A percentile compares a stretch with the other conserved stretches of the same genome.
Conservation (phyloP, 2,797 vertebrate species). For the Dicrostonyx torquatus region DNA sequence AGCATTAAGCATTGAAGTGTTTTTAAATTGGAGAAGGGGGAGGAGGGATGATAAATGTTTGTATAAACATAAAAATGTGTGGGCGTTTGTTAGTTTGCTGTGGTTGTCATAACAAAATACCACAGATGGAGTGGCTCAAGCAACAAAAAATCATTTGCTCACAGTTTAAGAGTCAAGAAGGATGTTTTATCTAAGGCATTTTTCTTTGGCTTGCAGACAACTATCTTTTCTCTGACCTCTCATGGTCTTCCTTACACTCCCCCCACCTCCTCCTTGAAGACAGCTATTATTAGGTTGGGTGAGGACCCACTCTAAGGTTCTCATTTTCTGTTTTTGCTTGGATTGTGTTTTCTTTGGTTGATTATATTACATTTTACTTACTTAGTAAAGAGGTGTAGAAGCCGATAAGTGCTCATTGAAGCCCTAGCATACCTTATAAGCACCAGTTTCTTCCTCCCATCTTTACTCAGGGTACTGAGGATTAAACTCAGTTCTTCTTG, state of each 20-base stretch:
- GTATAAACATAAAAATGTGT: neutral
- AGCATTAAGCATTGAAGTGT: neutral
- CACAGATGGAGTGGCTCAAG: slow-evolving; percentile 5
- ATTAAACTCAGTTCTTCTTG: neutral
- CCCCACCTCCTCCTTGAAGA: neutral
- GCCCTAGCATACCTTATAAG: neutral
- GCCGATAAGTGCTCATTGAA: neutral
- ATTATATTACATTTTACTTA: neutral
- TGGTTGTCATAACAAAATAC: neutral
- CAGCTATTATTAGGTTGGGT: neutral
- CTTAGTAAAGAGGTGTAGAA: neutral
- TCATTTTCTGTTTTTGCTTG: neutral
- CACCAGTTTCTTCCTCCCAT: too few species aligned
- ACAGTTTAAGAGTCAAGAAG: neutral
- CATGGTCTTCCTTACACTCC: neutral
- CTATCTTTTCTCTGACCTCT: neutral
- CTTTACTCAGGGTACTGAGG: neutral
- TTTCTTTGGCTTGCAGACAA: neutral
- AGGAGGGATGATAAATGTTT: neutral
- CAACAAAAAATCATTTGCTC: slow-evolving; percentile 13
- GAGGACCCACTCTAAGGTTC: neutral
- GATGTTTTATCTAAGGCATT: neutral
- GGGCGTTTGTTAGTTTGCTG: neutral
- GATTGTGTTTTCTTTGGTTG: neutral
- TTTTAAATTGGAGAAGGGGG: neutral